Evolutionary conservation across 2,113 vertebrate species (phyloP), one percentile per base, ranked within the genome.

Genomic region (Halichoeres trimaculatus): DNA sequence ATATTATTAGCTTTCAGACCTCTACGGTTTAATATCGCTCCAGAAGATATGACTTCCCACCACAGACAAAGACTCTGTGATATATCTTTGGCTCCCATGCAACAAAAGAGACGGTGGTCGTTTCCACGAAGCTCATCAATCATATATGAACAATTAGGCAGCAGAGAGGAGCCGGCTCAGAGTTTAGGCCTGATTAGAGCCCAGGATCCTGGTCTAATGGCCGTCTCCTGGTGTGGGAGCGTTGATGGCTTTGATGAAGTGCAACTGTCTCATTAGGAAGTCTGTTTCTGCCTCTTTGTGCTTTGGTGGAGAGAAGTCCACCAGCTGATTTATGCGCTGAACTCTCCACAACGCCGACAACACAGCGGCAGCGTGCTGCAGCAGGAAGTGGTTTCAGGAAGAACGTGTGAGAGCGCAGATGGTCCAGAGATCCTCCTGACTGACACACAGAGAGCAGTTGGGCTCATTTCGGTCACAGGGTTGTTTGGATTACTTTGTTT

Each of bases 1-100:
- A 84, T 88, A 78, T 85, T 82, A 87, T 88, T 88, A 79, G 85
- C 87, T 83, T 84, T 81, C 74, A 78, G 74, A 80, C 80, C 58
- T 83, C 56, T 78, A 62, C 53, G 61, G 38, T 86, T 87, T 86
- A 83, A 85, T 86, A 87, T 81, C 12, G 20, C 56, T 79, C 58
- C 41, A 24, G 20, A 57, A 81, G 71, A 90, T 78, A 85, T 69
- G 71, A 80, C 59, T 81, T 78, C 50, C 54, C 55, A 58, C 47
- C 48, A 59, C 59, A 74, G 73, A 88, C 20, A 62, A 76, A 75
- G 76, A 70, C 52, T 30, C 3, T 13, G 30, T 52, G 60, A 66
- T 60, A 67, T 56, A 72, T 70, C 66, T 83, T 54, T 30, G 69
- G 14, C 17, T 48, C 76, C 70, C 10, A 36, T 20, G 53, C 52